These are phyloP conservation scores for Bruchidius siliquastri DNA, from an alignment of 2,888 invertebrate species.

Conservation along the genomic window DNA sequence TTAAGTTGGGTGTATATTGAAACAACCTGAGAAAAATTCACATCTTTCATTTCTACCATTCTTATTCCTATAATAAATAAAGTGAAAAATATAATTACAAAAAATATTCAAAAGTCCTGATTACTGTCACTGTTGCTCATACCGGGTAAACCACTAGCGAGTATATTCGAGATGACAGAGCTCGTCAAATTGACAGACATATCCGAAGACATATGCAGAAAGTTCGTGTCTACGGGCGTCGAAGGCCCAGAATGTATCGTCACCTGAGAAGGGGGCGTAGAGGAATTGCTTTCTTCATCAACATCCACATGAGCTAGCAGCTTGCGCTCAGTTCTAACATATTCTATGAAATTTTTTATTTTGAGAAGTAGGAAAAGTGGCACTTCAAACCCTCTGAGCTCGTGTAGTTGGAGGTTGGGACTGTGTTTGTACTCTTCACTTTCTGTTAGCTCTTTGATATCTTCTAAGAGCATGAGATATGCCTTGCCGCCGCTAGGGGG, in stretches of 20 bases:
- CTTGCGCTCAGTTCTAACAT: constrained; percentile 43
- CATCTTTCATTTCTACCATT: no score
- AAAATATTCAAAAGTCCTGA: constrained; percentile 35
- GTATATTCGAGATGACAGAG: constrained; percentile 43
- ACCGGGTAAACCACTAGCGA: constrained; percentile 37
- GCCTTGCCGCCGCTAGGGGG: constrained; percentile 76
- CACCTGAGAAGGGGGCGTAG: constrained; percentile 38
- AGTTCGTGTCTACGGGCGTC: constrained; percentile 42
- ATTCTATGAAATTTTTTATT: constrained; percentile 62
- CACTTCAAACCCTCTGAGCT: constrained; percentile 70
- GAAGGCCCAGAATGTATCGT: constrained; percentile 44
- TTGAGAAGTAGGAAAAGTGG: constrained; percentile 71
- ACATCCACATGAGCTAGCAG: constrained; percentile 34
- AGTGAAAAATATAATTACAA: no score
- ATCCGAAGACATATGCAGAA: constrained; percentile 44
- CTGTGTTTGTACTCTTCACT: constrained; percentile 68
- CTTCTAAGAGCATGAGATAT: constrained; percentile 73
- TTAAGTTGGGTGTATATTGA: no score
- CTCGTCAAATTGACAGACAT: constrained; percentile 45
- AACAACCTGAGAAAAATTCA: no score
- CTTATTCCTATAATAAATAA: no score
- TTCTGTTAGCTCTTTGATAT: constrained; percentile 68
- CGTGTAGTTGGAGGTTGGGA: constrained; percentile 60
- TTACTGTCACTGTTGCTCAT: constrained; percentile 38
- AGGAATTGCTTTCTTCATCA: constrained; percentile 41